A percentile compares a stretch with the other conserved stretches of the same genome.
Conservation (phyloP, 2,113 vertebrate genomes). For the Scalopus aquaticus region DNA sequence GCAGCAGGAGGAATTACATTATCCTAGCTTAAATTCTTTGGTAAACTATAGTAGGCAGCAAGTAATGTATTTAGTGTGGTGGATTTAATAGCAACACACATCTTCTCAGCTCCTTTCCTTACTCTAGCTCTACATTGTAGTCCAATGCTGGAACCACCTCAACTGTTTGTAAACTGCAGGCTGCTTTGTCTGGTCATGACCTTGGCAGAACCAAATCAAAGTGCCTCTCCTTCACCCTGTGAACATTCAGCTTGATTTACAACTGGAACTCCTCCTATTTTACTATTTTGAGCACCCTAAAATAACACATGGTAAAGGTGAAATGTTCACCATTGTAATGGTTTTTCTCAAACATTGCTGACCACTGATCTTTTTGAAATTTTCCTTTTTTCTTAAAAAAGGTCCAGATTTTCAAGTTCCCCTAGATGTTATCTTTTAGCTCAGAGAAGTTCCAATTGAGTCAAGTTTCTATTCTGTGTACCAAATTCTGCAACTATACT, state of each 20-base stretch:
- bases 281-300: background rate
- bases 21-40: background rate
- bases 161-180: background rate
- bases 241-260: conserved; percentile 53
- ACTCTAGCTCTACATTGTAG: background rate
- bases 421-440: background rate
- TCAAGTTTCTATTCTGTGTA: background rate
- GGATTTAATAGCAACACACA: background rate
- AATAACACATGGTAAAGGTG: background rate
- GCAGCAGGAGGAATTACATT: conserved; percentile 60
- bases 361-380: background rate
- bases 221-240: background rate
- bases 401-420: background rate
- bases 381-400: background rate
- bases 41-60: background rate
- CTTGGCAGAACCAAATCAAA: conserved; percentile 27
- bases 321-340: background rate
- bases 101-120: conserved; percentile 8
- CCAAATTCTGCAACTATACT: conserved; percentile 11
- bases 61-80: conserved; percentile 10
- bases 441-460: background rate
- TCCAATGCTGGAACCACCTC: background rate
- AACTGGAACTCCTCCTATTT: background rate
- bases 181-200: background rate
- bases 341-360: background rate